Base-by-base conservation (phyloP, 35 echinoderm and acorn worm species). In the Ophiothrix spiculata region DNA sequence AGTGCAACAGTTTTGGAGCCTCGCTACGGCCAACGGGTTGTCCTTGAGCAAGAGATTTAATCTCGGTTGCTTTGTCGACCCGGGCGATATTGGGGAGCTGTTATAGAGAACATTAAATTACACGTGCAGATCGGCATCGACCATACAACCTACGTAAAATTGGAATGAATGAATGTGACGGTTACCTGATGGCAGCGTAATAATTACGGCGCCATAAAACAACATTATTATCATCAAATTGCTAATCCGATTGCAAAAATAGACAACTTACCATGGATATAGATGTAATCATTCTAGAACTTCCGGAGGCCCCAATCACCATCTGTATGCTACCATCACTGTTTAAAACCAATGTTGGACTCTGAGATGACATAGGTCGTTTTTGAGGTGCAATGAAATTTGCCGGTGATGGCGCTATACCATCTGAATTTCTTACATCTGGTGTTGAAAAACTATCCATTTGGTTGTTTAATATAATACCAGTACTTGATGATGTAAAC, bases 291-390 rank as follows among this genome's bases (percentile, higher is more conserved):
- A 89, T 89, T 46, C 60, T 63, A 25, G 87, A 82, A 36, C 87
- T 83, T 0, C 87, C 87, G 4, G 87, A 89, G 3, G 87, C 87
- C 1, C 87, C 87, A 29, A 89, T 74, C 19, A 38, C 79, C 36
- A 89, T 21, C 28, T 38, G 40, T 31, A 89, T 79, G 31, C 75
- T 36, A 40, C 80, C 69, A 39, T 75, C 39, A 13, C 75, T 38
- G 76, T 64, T 39, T 37, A 75, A 15, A 10, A 89, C 31, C 28
- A 89, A 60, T 23, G 79, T 82, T 0, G 87, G 87, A 83, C 87
- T 82, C 87, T 82, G 81, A 31, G 87, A 89, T 32, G 87, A 89
- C 87, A 89, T 89, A 1, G 87, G 87, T 17, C 87, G 79, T 89
- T 89, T 89, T 0, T 79, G 79, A 41, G 87, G 87, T 31, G 31